phyloP scores from a whole-genome alignment of 2,797 vertebrate genomes.

The Xiphorhynchus erythropygius region DNA sequence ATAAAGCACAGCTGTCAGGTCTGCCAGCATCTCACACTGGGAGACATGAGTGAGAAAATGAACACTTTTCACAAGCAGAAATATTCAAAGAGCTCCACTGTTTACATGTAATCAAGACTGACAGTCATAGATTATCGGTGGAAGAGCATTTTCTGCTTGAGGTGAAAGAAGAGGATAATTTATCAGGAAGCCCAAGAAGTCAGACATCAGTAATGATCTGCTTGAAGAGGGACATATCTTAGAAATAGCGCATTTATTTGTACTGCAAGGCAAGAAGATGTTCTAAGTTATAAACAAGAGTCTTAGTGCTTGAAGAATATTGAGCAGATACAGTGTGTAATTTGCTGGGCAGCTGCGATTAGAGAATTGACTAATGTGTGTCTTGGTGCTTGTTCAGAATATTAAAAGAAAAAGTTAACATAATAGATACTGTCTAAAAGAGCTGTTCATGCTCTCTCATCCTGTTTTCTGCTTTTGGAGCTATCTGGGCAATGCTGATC shows the following conservation, averaged over 20 bases:
- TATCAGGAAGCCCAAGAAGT: constrained; percentile 53
- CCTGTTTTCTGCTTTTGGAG: background rate
- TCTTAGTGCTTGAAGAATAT: background rate
- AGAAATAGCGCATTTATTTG: constrained; percentile 38
- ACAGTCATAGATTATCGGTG: constrained; percentile 58
- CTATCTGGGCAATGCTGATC: background rate
- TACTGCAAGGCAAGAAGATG: constrained; percentile 40
- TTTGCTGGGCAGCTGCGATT: constrained; percentile 7
- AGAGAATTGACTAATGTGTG: constrained; percentile 27
- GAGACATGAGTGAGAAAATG: constrained; percentile 48
- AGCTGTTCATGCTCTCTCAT: background rate
- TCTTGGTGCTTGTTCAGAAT: background rate
- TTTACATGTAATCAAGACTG: constrained; percentile 70
- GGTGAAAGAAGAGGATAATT: constrained; percentile 70
- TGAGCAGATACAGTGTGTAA: constrained; percentile 4
- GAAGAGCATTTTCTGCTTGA: constrained; percentile 66
- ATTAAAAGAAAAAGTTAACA: constrained; percentile 1
- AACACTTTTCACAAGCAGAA: constrained; percentile 63
- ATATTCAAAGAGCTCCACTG: constrained; percentile 65
- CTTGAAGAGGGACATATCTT: constrained; percentile 48
- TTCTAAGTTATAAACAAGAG: constrained; percentile 20
- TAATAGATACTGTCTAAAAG: background rate
- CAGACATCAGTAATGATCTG: constrained; percentile 62
- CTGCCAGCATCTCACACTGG: constrained; percentile 33
- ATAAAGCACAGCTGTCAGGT: constrained; percentile 62